Base-by-base conservation (phyloP, 1,140 invertebrate genomes). In the Sweltsa coloradensis region DNA sequence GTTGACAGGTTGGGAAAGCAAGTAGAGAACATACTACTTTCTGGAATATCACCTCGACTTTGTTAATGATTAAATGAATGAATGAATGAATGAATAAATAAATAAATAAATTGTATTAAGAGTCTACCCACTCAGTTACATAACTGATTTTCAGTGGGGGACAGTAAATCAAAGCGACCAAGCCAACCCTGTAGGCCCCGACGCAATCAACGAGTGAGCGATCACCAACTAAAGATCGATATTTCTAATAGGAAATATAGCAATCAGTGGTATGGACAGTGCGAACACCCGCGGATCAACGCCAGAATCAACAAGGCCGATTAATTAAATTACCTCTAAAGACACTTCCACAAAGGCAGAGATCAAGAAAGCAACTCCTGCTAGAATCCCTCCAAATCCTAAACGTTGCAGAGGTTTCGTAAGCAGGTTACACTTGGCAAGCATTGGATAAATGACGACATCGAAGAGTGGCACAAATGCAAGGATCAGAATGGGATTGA, bases 401-500 rank as follows among this genome's bases (percentile, higher is more conserved):
- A 96, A 77, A 60, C 85, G 78, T 51, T 87, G 80, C 21, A 94
- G 60, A 0, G 86, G 85, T 1, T 69, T 66, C 60, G 69, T 60
- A 3, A 86, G 67, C 49, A 77, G 68, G 34, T 67, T 59, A 22
- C 71, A 51, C 49, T 70, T 74, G 0, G 53, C 56, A n/a, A 79
- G 56, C 1, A 71, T 0, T 0, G 78, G 78, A 62, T 89, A 90
- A n/a, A 89, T 51, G 1, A 69, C 23, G 31, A 62, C 76, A 54
- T 95, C 84, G 59, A 93, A 92, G 0, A 96, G 39, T 0, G 93
- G 91, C 54, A 97, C 92, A 31, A 95, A 76, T 1, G 78, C 58
- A 1, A 98, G 59, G 37, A 96, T 89, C 3, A 93, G 66, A 1
- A 96, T 58, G 0, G 92, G 87, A 62, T 92, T 93, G 1, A 93